Evolutionary conservation across 2,113 vertebrate species (phyloP).

Genomic region (Megatriorchis doriae): DNA sequence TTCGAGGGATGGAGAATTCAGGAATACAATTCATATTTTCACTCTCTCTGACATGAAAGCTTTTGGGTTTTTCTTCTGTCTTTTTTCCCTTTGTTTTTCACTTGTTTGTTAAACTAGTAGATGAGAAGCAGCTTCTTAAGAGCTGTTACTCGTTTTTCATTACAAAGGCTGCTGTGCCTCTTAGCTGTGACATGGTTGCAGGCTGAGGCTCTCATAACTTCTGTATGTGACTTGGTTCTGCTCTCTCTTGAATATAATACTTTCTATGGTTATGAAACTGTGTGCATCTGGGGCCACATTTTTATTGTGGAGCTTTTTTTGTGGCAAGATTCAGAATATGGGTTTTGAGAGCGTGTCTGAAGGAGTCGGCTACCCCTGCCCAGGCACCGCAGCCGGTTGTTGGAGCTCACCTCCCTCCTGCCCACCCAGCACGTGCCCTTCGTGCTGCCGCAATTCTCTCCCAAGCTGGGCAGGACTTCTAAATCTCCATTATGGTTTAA

Average conservation of each 20-base stretch:
- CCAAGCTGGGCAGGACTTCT: not conserved
- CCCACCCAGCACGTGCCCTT: fast-evolving
- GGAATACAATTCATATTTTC: not conserved
- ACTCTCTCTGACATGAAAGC: not conserved
- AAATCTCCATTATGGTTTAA: not conserved
- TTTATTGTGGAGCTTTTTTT: not conserved
- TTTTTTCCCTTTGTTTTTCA: not conserved
- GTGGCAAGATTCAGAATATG: not conserved
- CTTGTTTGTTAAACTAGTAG: not conserved
- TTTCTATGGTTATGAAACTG: not conserved
- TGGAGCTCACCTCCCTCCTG: fast-evolving
- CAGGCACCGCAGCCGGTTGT: fast-evolving
- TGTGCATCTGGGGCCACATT: not conserved
- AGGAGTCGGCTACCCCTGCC: not conserved
- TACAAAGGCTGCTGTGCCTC: not conserved
- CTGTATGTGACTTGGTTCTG: not conserved
- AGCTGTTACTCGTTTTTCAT: not conserved
- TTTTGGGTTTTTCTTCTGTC: not conserved
- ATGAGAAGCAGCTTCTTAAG: not conserved
- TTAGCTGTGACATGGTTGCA: not conserved
- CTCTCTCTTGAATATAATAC: not conserved
- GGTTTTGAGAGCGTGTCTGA: not conserved
- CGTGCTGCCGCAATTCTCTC: not conserved
- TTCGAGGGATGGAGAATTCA: not conserved
- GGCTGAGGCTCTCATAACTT: not conserved